A percentile compares a stretch with the other conserved stretches of the same genome.
These are phyloP conservation scores for Frankliniella intonsa DNA, from an alignment of 2,888 invertebrate genomes.

Conservation along the genomic window DNA sequence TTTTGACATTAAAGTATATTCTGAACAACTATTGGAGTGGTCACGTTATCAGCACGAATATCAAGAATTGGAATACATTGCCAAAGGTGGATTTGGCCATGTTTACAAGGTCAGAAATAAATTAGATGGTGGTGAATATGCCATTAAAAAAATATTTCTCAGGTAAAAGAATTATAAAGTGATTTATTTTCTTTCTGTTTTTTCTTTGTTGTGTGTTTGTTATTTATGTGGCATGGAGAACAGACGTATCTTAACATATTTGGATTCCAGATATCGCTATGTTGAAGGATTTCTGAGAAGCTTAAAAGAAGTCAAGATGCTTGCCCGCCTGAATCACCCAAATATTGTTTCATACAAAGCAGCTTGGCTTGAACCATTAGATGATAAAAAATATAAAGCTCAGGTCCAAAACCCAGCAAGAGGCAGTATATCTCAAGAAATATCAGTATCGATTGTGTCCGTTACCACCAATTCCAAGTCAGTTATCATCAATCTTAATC, in stretches of 20 bases:
- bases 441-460: neutral
- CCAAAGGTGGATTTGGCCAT: constrained; percentile 70
- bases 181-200: neutral
- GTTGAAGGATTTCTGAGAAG: constrained; percentile 61
- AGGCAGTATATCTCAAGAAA: neutral
- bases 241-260: neutral
- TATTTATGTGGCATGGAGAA: neutral
- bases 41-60: constrained; percentile 63
- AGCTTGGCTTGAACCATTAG: constrained; percentile 70
- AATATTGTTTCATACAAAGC: constrained; percentile 80
- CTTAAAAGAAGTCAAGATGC: constrained; percentile 72
- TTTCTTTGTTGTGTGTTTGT: constrained; percentile 17
- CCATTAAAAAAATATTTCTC: constrained; percentile 65
- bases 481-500: neutral
- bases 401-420: neutral
- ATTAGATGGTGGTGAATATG: constrained; percentile 71
- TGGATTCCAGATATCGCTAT: constrained; percentile 53
- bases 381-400: constrained; percentile 28
- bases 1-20: constrained; percentile 30
- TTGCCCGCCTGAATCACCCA: constrained; percentile 70
- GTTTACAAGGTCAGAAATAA: constrained; percentile 71
- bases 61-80: constrained; percentile 64
- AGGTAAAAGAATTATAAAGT: constrained; percentile 39
- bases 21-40: constrained; percentile 35
- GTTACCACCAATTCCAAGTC: neutral